Evolutionary conservation across 1,140 invertebrate genomes (phyloP), one percentile per base, ranked within the genome.

Genomic region (Gryon sp.): DNA sequence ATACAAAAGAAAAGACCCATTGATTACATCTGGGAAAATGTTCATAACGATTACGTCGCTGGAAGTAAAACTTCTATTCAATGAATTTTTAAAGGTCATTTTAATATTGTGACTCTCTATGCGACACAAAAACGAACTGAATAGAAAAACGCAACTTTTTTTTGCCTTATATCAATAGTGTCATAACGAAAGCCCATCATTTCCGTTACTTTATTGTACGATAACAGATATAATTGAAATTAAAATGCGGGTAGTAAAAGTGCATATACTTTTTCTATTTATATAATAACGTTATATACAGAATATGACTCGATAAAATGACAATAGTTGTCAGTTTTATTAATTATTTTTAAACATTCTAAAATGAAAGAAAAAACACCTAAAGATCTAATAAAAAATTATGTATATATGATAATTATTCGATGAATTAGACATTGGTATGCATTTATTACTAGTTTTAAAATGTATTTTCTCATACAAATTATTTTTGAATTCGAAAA

Each of bases 181-280:
- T n/a, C n/a, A n/a, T 40, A 30, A 62, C 14, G 16, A 43, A 65
- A 52, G 41, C 41, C 34, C 36, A 32, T 32, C 60, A 43, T 43
- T 65, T 65, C 60, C 60, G 46, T 19, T 18, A 52, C n/a, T 52
- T 32, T 30, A 41, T 62, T 30, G 32, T 43, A 19, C 20, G 57
- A 62, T 40, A 62, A 60, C 14, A 40, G 32, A 22, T 15, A 9
- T 22, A 3, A 24, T 36, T 52, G 15, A 36, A 30, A 50, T 24
- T 24, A 11, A 60, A 50, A 9, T 59, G 53, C 53, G 53, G 40
- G 53, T 4, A 7, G 19, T 14, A 43, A 43, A 57, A 57, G n/a
- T n/a, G 18, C 36, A 19, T 1, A 30, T 26, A 43, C 52, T 20
- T 41, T 43, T 28, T 57, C 32, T 24, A 24, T 24, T 24, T 24